phyloP scores from a whole-genome alignment of 2,113 vertebrate genomes.

The Oryzias curvinotus region DNA sequence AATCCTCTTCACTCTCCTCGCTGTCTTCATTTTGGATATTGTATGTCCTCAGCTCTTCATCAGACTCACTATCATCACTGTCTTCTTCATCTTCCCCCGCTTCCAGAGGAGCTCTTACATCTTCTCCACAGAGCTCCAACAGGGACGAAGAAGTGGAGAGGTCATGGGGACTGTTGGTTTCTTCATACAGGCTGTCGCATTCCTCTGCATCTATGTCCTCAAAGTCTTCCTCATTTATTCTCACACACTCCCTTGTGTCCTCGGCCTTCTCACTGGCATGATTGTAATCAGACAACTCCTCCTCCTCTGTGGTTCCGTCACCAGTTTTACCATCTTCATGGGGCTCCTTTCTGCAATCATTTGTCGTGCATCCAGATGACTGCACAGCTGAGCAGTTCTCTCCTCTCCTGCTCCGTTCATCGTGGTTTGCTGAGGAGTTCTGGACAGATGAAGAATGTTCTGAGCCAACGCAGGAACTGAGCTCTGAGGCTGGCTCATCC shows the following conservation, averaged over 20 bases:
- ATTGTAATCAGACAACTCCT: slow-evolving; percentile 70
- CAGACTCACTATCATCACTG: slow-evolving; percentile 92
- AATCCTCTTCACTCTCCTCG: slow-evolving; percentile 93
- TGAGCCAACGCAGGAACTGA: slow-evolving; percentile 58
- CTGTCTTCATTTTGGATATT: slow-evolving; percentile 87
- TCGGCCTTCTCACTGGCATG: slow-evolving; percentile 78
- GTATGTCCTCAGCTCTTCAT: slow-evolving; percentile 93
- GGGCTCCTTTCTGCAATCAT: slow-evolving; percentile 48
- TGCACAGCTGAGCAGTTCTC: slow-evolving; percentile 61
- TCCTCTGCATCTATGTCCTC: slow-evolving; percentile 85
- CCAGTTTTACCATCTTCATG: slow-evolving; percentile 56
- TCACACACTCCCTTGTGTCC: slow-evolving; percentile 71
- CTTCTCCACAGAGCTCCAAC: slow-evolving; percentile 66
- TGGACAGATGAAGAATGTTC: slow-evolving; percentile 64
- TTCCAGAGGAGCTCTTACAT: slow-evolving; percentile 73
- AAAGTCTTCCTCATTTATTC: slow-evolving; percentile 74
- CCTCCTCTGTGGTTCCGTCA: slow-evolving; percentile 60
- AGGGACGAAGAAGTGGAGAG: slow-evolving; percentile 68
- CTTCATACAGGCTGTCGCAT: slow-evolving; percentile 79
- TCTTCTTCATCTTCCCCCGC: slow-evolving; percentile 87
- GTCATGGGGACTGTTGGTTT: slow-evolving; percentile 43
- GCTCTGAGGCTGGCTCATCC: slow-evolving; percentile 73
- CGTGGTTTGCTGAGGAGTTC: slow-evolving; percentile 54
- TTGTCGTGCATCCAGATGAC: slow-evolving; percentile 64
- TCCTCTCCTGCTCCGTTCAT: slow-evolving; percentile 44